These are phyloP conservation scores for Drosophila paranaensis DNA, from an alignment of 2,888 invertebrate species.

Conservation along the genomic window DNA sequence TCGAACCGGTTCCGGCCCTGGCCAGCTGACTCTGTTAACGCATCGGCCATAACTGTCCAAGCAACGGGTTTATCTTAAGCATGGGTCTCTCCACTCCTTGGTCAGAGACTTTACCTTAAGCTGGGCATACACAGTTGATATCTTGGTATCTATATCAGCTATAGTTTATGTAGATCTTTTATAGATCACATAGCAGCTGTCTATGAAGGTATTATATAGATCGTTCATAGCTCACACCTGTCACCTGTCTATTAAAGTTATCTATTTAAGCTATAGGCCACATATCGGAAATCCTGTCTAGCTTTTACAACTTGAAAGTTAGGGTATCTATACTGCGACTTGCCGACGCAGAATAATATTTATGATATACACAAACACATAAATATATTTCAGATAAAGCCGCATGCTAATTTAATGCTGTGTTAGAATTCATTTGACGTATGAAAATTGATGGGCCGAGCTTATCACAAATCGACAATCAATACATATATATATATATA, in stretches of 20 bases:
- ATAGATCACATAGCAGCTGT: too few species aligned
- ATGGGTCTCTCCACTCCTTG: background rate
- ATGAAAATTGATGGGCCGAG: conserved; percentile 55
- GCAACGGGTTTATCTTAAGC: conserved; percentile 18
- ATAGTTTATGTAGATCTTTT: too few species aligned
- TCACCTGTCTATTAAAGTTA: too few species aligned
- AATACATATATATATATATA: conserved; percentile 8
- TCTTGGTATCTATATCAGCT: too few species aligned
- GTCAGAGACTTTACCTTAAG: too few species aligned
- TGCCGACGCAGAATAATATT: background rate
- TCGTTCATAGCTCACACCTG: too few species aligned
- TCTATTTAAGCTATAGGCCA: too few species aligned
- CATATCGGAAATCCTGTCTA: too few species aligned
- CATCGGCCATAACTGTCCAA: conserved; percentile 17
- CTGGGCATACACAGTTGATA: too few species aligned
- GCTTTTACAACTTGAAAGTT: too few species aligned
- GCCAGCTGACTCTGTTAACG: conserved; percentile 51
- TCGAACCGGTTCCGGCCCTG: conserved; percentile 59
- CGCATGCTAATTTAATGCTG: conserved; percentile 60
- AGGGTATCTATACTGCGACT: background rate
- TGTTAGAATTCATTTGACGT: conserved; percentile 54
- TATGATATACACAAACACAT: background rate
- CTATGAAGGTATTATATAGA: too few species aligned
- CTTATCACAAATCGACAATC: conserved; percentile 19
- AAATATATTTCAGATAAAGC: background rate